phyloP scores from a whole-genome alignment of 2,888 invertebrate species.

The Drosophila neotestacea region DNA sequence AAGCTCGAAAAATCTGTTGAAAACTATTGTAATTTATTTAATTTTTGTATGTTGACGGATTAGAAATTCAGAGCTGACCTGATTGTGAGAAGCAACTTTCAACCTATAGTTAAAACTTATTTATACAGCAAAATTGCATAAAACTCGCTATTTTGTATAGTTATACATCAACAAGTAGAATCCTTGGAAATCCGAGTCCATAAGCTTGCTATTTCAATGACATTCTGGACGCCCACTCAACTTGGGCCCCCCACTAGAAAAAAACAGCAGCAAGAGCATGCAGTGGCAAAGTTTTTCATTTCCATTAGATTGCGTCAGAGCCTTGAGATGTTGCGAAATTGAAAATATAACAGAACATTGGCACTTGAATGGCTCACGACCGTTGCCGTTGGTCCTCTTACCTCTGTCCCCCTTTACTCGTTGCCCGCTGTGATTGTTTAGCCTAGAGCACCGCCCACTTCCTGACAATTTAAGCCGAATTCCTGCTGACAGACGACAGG shows the following conservation, averaged over 20 bases:
- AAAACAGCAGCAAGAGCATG: not conserved
- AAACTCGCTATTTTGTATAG: not conserved
- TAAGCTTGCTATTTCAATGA: constrained; percentile 18
- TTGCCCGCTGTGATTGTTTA: constrained; percentile 1
- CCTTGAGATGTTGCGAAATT: constrained; percentile 62
- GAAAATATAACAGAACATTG: constrained; percentile 55
- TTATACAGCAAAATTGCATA: not conserved
- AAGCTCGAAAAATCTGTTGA: not conserved
- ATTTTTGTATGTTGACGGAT: not conserved
- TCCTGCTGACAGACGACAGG: constrained; percentile 56
- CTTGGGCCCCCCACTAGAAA: no score
- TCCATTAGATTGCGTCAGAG: constrained; percentile 55
- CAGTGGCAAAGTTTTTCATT: constrained; percentile 40
- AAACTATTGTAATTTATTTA: not conserved
- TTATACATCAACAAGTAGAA: constrained; percentile 48
- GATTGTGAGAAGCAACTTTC: not conserved
- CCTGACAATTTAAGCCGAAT: constrained; percentile 68
- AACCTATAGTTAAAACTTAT: not conserved
- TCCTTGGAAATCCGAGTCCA: constrained; percentile 2
- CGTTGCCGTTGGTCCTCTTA: not conserved
- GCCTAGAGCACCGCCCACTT: constrained; percentile 30
- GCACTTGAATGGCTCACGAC: constrained; percentile 27
- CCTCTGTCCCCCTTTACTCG: not conserved
- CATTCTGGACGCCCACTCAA: constrained; percentile 19
- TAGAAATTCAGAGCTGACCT: not conserved